Evolutionary conservation across 2,888 invertebrate species (phyloP), one percentile per base, ranked within the genome.

Genomic region (Xylocampa areola): DNA sequence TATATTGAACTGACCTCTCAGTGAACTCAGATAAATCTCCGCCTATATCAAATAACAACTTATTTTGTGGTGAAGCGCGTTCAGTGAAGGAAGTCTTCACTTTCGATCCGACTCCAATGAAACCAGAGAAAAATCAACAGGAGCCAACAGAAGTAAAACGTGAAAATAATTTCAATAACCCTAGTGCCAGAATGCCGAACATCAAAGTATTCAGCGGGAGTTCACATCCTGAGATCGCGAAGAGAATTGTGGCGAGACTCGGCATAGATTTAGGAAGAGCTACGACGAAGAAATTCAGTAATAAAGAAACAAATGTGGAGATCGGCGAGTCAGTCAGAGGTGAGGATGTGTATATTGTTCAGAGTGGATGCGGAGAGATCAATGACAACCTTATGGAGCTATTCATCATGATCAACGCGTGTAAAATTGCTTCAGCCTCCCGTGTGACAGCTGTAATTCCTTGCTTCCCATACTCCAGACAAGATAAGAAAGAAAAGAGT

Each of bases 121-220:
- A 80, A 85, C 77, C 87, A 43, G 81, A 84, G 68, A 76, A 81
- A 54, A 79, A 67, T 45, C 67, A 77, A 67, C 80, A 80, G 48
- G 73, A 69, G 37, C 54, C 68, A 10, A 60, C 62, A 39, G 73
- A 80, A 71, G 68, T 78, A 48, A 68, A 67, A 59, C 62, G 67
- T 41, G 71, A 75, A 59, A 75, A 50, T 51, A 74, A 73, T 41
- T 81, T 86, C 53, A 79, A 74, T 13, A 81, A 86, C 52, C 87
- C 86, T 49, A 82, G 85, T 61, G 80, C 87, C 50, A 94, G 95
- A 95, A 99, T 99, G 99, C 99, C 99, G 81, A 99, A 99, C 94
- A 99, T 99, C 82, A 99, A 99, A 95, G 97, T 99, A 76, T 99
- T 99, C 94, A 98, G 98, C 84, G 99, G 99, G 65, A 98, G 98